These are phyloP conservation scores for Omphaloscelis lunosa DNA, from an alignment of 2,888 invertebrate species.

Conservation along the genomic window DNA sequence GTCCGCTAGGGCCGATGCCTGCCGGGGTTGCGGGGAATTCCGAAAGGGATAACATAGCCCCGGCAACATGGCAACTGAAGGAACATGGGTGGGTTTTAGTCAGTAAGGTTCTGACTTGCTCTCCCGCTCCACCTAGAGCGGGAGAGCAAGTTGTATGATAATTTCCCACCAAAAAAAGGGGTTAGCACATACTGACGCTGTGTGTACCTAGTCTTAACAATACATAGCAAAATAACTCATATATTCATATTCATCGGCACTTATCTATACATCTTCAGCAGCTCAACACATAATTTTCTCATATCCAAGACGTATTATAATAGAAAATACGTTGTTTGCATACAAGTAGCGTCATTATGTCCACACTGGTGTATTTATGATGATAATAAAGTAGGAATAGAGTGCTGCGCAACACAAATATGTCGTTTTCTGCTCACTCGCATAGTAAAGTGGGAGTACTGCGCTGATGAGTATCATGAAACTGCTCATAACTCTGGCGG, in stretches of 20 bases:
- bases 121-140: too few relatives aligned
- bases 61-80: too few relatives aligned
- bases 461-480: not conserved
- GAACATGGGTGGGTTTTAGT: too few relatives aligned
- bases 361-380: not conserved
- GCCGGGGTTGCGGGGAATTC: too few relatives aligned
- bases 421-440: not conserved
- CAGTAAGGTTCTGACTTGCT: too few relatives aligned
- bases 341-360: not conserved
- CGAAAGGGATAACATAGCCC: too few relatives aligned
- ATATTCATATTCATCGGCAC: slow-evolving; percentile 9
- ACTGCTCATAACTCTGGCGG: not conserved
- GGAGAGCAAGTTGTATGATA: too few relatives aligned
- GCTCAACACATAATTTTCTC: slow-evolving; percentile 4
- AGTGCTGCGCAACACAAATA: not conserved
- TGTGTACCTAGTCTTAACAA: not conserved
- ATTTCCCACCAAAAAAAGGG: too few relatives aligned
- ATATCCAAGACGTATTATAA: not conserved
- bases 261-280: not conserved
- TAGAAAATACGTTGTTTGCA: slow-evolving; percentile 4
- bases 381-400: slow-evolving; percentile 5
- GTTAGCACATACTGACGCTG: too few relatives aligned
- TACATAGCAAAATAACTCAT: not conserved
- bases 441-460: not conserved
- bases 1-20: too few relatives aligned